These are phyloP conservation scores for Alouatta palliata DNA, from an alignment of 2,113 vertebrate species.

Conservation along the genomic window DNA sequence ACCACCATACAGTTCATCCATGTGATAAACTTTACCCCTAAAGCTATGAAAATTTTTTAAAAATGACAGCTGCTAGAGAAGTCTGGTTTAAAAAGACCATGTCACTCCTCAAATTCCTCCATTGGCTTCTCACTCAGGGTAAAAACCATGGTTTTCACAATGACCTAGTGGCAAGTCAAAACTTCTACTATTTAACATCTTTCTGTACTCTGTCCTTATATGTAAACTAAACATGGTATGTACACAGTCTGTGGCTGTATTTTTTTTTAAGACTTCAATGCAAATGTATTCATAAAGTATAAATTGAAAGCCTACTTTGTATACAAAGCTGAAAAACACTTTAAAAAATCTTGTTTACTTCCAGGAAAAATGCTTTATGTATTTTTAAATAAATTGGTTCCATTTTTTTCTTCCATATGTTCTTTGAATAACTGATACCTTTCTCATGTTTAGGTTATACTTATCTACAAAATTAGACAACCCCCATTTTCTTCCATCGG, in stretches of 20 bases:
- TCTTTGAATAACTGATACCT: neutral
- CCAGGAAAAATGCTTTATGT: neutral
- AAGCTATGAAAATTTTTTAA: too few relatives aligned
- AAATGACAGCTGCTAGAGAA: neutral
- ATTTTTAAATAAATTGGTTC: neutral
- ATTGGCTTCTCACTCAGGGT: neutral
- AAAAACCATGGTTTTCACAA: neutral
- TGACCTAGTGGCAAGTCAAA: neutral
- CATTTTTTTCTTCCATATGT: neutral
- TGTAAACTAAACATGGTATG: neutral
- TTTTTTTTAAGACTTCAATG: slow-evolving; percentile 2
- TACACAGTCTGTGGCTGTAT: neutral
- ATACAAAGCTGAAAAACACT: neutral
- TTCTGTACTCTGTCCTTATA: neutral
- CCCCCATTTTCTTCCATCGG: slow-evolving; percentile 73
- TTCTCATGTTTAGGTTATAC: slow-evolving; percentile 78
- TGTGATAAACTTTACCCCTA: too few relatives aligned
- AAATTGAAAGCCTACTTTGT: neutral
- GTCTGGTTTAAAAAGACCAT: neutral
- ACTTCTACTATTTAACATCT: neutral
- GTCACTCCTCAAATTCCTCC: neutral
- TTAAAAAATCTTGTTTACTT: neutral
- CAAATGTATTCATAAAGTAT: neutral
- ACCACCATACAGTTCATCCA: too few relatives aligned
- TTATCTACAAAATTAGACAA: slow-evolving; percentile 78